Percentiles rank a stretch among this genome's conserved stretches.
Evolutionary conservation across 2,888 invertebrate genomes (phyloP).

Genomic region (Glomeris marginata): DNA sequence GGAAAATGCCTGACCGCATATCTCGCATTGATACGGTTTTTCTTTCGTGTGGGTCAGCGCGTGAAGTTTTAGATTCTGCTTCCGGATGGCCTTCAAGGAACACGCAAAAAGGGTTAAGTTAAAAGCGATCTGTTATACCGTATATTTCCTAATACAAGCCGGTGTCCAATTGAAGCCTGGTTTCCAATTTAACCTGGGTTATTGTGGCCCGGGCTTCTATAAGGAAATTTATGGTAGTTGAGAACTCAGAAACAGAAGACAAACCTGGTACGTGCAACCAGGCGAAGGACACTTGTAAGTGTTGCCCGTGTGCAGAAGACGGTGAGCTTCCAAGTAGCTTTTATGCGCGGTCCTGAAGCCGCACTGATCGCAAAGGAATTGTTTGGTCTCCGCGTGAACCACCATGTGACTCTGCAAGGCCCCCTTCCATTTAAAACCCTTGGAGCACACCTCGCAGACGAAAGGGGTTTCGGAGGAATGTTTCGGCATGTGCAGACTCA

Average conservation of each 20-base stretch:
- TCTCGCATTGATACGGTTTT: constrained; percentile 40
- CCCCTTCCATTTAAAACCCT: constrained; percentile 44
- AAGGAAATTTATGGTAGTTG: neutral
- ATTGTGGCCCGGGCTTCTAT: too few species aligned
- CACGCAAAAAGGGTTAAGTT: too few species aligned
- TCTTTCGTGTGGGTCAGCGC: constrained; percentile 40
- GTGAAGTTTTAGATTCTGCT: constrained; percentile 39
- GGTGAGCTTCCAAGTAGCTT: constrained; percentile 39
- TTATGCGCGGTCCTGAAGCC: constrained; percentile 42
- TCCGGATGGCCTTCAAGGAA: constrained; percentile 34
- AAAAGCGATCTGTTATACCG: too few species aligned
- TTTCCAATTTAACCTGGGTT: too few species aligned
- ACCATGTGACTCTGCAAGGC: constrained; percentile 40
- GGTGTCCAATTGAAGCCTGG: too few species aligned
- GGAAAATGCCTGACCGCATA: constrained; percentile 41
- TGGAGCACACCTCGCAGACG: constrained; percentile 36
- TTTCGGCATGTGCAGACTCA: constrained; percentile 38
- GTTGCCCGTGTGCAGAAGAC: constrained; percentile 37
- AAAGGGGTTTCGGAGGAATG: constrained; percentile 40
- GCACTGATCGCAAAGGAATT: constrained; percentile 41
- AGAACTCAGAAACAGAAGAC: neutral
- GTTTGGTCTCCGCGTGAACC: constrained; percentile 38
- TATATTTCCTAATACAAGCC: too few species aligned
- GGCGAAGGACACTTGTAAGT: constrained; percentile 35
- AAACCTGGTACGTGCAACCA: constrained; percentile 31